Evolutionary conservation across 2,113 vertebrate genomes (phyloP).

Genomic region (Psittacara wagleri): DNA sequence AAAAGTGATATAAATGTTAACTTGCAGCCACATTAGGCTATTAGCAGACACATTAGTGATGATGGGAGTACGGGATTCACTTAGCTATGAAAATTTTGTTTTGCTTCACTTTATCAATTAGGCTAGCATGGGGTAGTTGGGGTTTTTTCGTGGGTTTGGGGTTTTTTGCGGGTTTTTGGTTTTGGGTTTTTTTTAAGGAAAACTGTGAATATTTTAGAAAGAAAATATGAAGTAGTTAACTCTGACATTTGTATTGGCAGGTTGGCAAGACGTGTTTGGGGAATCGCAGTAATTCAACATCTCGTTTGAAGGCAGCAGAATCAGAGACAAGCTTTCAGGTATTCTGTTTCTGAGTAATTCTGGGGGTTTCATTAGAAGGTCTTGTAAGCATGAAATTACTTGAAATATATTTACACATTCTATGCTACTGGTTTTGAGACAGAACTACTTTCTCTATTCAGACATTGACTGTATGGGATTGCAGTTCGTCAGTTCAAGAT

Average conservation of each 20-base stretch:
- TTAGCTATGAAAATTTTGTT: neutral
- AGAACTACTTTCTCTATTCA: neutral
- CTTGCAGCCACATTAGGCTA: neutral
- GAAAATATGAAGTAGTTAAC: neutral
- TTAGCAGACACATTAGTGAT: neutral
- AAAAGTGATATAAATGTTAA: neutral
- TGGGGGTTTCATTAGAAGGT: neutral
- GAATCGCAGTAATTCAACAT: constrained; percentile 38
- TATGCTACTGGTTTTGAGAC: neutral
- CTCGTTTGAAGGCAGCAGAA: constrained; percentile 21
- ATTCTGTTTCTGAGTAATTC: neutral
- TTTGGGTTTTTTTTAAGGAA: neutral
- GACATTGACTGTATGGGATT: neutral
- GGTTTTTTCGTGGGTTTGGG: no score
- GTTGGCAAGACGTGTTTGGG: constrained; percentile 58
- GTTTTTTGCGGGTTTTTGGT: no score
- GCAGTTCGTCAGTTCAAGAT: neutral
- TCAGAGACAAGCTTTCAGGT: constrained; percentile 68
- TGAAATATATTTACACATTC: neutral
- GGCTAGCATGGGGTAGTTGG: neutral
- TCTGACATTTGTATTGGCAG: constrained; percentile 43
- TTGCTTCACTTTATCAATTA: neutral
- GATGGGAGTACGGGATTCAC: neutral
- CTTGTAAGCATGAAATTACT: neutral
- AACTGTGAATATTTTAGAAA: neutral